Evolutionary conservation across 37 sponge, comb jelly and placozoan genomes (phyloP).

Genomic region (Haliclona indistincta): DNA sequence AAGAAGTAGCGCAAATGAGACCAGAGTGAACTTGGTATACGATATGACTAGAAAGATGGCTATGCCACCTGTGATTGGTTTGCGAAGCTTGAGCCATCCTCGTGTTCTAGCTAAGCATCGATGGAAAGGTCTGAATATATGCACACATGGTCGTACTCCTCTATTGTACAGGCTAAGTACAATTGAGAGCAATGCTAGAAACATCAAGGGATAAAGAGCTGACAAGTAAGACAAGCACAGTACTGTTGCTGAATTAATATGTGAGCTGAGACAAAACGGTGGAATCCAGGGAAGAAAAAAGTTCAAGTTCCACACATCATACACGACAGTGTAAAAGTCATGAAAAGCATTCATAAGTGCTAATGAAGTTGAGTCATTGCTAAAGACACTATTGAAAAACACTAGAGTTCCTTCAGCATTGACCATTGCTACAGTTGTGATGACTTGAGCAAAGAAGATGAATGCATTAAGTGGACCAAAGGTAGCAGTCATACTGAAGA

Average conservation of each 20-base stretch:
- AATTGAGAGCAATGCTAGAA: slow-evolving; percentile 11
- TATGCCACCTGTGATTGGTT: slow-evolving; percentile 42
- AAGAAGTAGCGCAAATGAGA: slow-evolving; percentile 53
- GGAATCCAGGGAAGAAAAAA: slow-evolving; percentile 41
- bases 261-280: slow-evolving; percentile 24
- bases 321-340: slow-evolving; percentile 1
- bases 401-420: slow-evolving; percentile 24
- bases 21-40: slow-evolving; percentile 59
- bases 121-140: slow-evolving; percentile 33
- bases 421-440: slow-evolving; percentile 11
- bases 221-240: slow-evolving; percentile 27
- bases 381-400: background rate
- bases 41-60: slow-evolving; percentile 71
- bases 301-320: slow-evolving; percentile 67
- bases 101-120: slow-evolving; percentile 24
- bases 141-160: slow-evolving; percentile 2
- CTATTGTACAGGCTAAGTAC: slow-evolving; percentile 23
- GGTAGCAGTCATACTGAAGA: slow-evolving; percentile 46
- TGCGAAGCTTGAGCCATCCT: slow-evolving; percentile 3
- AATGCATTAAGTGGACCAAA: slow-evolving; percentile 50
- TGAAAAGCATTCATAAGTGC: background rate
- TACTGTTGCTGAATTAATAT: slow-evolving; percentile 14
- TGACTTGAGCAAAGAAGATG: slow-evolving; percentile 52
- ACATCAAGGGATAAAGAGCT: slow-evolving; percentile 47
- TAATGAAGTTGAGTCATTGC: background rate